Evolutionary conservation across 2,113 vertebrate genomes (phyloP), one percentile per base, ranked within the genome.

Genomic region (Caranx melampygus): DNA sequence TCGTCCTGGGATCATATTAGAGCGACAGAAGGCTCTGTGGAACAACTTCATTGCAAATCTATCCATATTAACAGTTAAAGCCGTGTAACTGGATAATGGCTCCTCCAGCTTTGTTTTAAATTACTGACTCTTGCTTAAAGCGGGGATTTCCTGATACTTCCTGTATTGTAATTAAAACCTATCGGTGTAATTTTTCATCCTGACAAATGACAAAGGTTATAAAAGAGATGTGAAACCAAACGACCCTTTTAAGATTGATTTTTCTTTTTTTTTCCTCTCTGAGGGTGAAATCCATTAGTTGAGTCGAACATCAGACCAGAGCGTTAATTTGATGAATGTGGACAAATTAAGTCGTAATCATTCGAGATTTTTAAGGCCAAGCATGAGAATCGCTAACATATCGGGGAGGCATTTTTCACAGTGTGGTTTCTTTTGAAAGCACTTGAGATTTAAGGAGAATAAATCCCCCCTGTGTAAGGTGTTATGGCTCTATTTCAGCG

Each of bases 391-490:
- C 15, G 40, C 45, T 33, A 52, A 34, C 14, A 12, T 7, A 21
- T 6, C 44, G 40, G 31, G 5, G 58, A 18, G 21, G 0, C 8
- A 9, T 78, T 78, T 78, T 55, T 62, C 55, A 14, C 6, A 11
- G n/a, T 18, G n/a, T 16, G 52, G 15, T 72, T 35, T 55, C 16
- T 3, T 40, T 59, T 33, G 6, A 70, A 66, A 58, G 10, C 33
- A 33, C 14, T 60, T 60, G 51, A 12, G 42, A 61, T 58, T 61
- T 11, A 47, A 47, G 42, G n/a, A 31, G 2, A 72, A 35, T 35
- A 51, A 70, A 63, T 54, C 9, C 52, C 9, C 52, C 59, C 57
- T 44, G 44, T 65, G 40, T 60, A 82, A 47, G 73, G 52, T 65
- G 45, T 65, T 42, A 45, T 13, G 31, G 21, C 61, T 83, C 18